phyloP scores from a whole-genome alignment of 2,113 vertebrate genomes.

The Pholis gunnellus region DNA sequence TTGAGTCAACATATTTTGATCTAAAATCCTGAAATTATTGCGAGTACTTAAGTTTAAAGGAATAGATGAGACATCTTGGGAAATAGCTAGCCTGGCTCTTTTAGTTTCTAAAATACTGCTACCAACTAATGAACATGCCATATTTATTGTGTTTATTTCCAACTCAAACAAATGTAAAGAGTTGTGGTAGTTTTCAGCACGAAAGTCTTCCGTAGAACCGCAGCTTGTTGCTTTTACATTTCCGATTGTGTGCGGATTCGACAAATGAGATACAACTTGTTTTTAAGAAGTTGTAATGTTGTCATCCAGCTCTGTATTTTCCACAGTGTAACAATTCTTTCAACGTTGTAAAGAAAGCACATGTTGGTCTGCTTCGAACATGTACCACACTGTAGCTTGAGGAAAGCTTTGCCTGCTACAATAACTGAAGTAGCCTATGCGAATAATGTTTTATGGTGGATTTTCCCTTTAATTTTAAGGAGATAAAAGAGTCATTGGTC shows the following conservation, averaged over 20 bases:
- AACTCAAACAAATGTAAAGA: background rate
- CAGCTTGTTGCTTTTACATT: background rate
- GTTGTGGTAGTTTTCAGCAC: background rate
- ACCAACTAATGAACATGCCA: background rate
- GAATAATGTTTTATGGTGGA: slow-evolving; percentile 28
- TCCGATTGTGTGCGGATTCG: background rate
- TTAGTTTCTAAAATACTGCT: background rate
- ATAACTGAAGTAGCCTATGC: background rate
- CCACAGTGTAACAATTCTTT: background rate
- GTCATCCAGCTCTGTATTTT: background rate
- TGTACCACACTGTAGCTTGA: background rate
- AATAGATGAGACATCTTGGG: background rate
- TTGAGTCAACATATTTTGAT: background rate
- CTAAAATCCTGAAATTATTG: background rate
- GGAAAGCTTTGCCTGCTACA: background rate
- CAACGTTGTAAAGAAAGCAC: background rate
- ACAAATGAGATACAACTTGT: background rate
- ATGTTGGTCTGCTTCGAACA: background rate
- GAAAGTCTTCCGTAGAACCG: background rate
- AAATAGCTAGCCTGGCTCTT: background rate
- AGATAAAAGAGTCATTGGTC: background rate
- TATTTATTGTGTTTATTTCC: background rate
- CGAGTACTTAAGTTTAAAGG: background rate
- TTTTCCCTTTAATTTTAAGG: slow-evolving; percentile 29
- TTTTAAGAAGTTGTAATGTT: background rate